These are phyloP conservation scores for Phania funesta DNA, from an alignment of 2,888 invertebrate species.

Conservation along the genomic window DNA sequence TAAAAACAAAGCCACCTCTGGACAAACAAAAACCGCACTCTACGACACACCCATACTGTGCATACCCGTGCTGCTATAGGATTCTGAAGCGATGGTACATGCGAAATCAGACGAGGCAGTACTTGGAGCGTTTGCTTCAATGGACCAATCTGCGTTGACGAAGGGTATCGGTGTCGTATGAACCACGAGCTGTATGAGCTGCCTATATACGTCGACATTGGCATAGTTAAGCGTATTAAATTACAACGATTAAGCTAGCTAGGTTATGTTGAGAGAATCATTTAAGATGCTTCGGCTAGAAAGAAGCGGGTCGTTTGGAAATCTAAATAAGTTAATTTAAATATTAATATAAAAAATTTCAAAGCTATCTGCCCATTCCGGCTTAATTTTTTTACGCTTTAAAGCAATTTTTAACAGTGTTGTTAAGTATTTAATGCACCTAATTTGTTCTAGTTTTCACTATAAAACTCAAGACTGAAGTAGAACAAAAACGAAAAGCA, in stretches of 20 bases:
- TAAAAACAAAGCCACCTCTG: not conserved
- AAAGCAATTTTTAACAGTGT: conserved; percentile 2
- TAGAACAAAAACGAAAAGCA: too few species aligned
- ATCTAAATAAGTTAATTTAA: not conserved
- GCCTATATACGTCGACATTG: not conserved
- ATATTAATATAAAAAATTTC: not conserved
- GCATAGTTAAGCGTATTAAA: not conserved
- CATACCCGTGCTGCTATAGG: not conserved
- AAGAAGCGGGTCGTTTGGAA: not conserved
- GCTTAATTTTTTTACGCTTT: not conserved
- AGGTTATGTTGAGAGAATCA: not conserved
- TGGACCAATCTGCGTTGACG: not conserved
- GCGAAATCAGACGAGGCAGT: not conserved
- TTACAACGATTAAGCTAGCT: not conserved
- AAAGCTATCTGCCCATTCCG: not conserved
- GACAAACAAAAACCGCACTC: not conserved
- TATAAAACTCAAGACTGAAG: conserved; percentile 6
- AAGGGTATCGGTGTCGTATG: not conserved
- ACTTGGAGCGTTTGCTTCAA: not conserved
- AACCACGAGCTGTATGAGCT: not conserved
- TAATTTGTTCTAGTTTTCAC: conserved; percentile 42
- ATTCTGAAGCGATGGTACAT: not conserved
- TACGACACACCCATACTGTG: not conserved
- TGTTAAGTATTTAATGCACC: conserved; percentile 45
- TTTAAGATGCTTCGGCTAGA: not conserved